Percentiles rank a stretch among this genome's conserved stretches.
These are phyloP conservation scores for Trichomycterus rosablanca DNA, from an alignment of 2,113 vertebrate genomes.

Conservation along the genomic window DNA sequence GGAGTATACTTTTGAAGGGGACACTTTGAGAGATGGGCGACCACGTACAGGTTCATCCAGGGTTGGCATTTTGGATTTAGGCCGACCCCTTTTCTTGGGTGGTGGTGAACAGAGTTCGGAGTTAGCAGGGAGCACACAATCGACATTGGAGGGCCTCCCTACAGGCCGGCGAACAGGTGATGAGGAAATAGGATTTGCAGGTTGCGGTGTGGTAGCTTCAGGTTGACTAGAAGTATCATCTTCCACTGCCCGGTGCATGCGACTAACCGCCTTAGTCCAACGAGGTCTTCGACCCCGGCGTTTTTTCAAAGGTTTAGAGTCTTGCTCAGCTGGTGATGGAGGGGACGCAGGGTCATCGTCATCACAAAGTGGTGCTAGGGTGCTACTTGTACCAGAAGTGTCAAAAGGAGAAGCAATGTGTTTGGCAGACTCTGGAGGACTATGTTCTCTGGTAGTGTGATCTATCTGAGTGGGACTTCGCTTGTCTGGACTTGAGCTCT, in stretches of 20 bases:
- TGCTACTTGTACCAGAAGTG: slow-evolving; percentile 47
- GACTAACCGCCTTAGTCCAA: slow-evolving; percentile 81
- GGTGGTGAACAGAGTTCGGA: slow-evolving; percentile 59
- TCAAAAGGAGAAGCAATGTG: slow-evolving; percentile 54
- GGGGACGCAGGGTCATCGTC: slow-evolving; percentile 63
- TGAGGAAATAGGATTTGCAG: slow-evolving; percentile 48
- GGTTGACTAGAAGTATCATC: slow-evolving; percentile 52
- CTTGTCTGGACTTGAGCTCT: slow-evolving; percentile 65
- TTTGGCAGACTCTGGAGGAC: slow-evolving; percentile 55
- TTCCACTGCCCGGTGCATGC: slow-evolving; percentile 51
- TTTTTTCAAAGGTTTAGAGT: slow-evolving; percentile 87
- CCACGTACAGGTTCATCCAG: slow-evolving; percentile 79
- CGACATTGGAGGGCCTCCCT: slow-evolving; percentile 68
- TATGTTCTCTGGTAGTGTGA: slow-evolving; percentile 44
- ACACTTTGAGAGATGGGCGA: slow-evolving; percentile 78
- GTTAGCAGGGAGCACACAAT: slow-evolving; percentile 50
- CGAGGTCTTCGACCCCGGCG: slow-evolving; percentile 86
- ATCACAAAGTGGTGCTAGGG: slow-evolving; percentile 57
- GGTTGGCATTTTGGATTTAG: slow-evolving; percentile 90
- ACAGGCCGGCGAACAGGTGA: slow-evolving; percentile 64
- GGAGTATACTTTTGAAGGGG: slow-evolving; percentile 86
- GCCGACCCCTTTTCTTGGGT: slow-evolving; percentile 81
- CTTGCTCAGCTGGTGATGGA: slow-evolving; percentile 69
- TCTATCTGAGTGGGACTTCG: slow-evolving; percentile 62
- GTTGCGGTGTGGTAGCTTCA: slow-evolving; percentile 56